Base-by-base conservation (phyloP, 1,140 invertebrate genomes). In the Grapholita molesta region DNA sequence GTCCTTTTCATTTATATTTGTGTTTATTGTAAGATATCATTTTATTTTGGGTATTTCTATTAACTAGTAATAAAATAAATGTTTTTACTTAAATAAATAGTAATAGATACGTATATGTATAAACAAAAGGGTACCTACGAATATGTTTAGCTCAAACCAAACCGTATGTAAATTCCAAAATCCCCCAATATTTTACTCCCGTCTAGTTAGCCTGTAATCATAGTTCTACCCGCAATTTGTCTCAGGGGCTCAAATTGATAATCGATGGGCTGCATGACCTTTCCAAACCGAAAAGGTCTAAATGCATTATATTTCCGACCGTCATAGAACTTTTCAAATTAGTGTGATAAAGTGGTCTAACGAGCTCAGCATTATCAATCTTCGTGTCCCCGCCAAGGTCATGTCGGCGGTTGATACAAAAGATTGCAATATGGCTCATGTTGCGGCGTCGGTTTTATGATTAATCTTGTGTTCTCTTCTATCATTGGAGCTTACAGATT, bases 221-320 rank as follows among this genome's bases (percentile, higher is more conserved):
- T 35, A 66, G 32, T 66, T n/a, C n/a, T 66, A 32, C 64, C 30
- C 38, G 38, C 38, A 78, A 78, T 78, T 76, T 75, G 73, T 79
- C 75, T 73, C 73, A 15, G 23, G 32, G 71, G 70, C 57, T 70
- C 67, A 76, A 78, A 83, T 83, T 83, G 74, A 76, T 83, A 83
- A 80, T 80, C 78, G 80, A 82, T 80, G 72, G 68, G 66, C 68
- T 61, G 80, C 75, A 82, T 78, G 24, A 32, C 57, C 57, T 61
- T 61, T 21, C 24, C 12, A 61, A 61, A 9, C 42, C 42, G 42
- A 48, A 48, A 48, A 21, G 42, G 42, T 48, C 42, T 48, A 48
- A 21, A 48, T 6, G 42, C 42, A 48, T 48, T 48, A 48, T 48
- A 21, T 48, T 48, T 48, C 42, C 15, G 21, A 48, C 42, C 42